These are phyloP conservation scores for Sylvicola fuscatus DNA, from an alignment of 2,888 invertebrate species.

Conservation along the genomic window DNA sequence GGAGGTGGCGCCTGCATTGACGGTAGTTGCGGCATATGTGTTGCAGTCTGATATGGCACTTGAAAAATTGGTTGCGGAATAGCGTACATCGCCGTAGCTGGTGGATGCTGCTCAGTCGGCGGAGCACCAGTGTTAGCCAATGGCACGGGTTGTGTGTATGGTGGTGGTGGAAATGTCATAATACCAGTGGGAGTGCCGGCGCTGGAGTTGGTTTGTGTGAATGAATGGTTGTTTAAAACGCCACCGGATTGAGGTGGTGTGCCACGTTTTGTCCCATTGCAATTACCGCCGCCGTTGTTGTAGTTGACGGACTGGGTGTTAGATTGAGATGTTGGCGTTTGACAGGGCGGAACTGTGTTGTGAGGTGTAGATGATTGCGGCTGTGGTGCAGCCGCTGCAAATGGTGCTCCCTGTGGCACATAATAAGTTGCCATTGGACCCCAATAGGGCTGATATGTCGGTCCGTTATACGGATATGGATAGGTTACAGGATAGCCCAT, in stretches of 20 bases:
- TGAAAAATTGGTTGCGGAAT: slow-evolving; percentile 23
- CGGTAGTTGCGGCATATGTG: slow-evolving; percentile 9
- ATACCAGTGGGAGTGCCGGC: slow-evolving; percentile 2
- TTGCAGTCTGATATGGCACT: slow-evolving; percentile 17
- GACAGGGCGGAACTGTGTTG: slow-evolving; percentile 13
- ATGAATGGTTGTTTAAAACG: slow-evolving; percentile 4
- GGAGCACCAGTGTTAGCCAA: slow-evolving; percentile 11
- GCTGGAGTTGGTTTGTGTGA: neutral
- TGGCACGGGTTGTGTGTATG: slow-evolving; percentile 11
- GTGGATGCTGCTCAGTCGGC: slow-evolving; percentile 7
- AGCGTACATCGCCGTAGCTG: slow-evolving; percentile 16
- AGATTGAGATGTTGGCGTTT: slow-evolving; percentile 14
- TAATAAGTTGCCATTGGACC: slow-evolving; percentile 25
- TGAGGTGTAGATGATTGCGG: no score
- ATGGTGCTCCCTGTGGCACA: slow-evolving; percentile 18
- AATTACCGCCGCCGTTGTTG: slow-evolving; percentile 5
- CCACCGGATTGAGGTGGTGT: slow-evolving; percentile 15
- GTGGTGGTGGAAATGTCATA: slow-evolving; percentile 8
- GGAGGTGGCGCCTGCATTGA: slow-evolving; percentile 8
- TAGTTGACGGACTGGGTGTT: slow-evolving; percentile 5
- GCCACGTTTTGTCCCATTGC: slow-evolving; percentile 19
- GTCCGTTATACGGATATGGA: slow-evolving; percentile 24
- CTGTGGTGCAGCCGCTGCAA: slow-evolving; percentile 16
- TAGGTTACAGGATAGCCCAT: slow-evolving; percentile 23
- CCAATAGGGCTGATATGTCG: slow-evolving; percentile 12